Base-by-base conservation (phyloP, 2,797 vertebrate genomes). In the Trachurus trachurus region DNA sequence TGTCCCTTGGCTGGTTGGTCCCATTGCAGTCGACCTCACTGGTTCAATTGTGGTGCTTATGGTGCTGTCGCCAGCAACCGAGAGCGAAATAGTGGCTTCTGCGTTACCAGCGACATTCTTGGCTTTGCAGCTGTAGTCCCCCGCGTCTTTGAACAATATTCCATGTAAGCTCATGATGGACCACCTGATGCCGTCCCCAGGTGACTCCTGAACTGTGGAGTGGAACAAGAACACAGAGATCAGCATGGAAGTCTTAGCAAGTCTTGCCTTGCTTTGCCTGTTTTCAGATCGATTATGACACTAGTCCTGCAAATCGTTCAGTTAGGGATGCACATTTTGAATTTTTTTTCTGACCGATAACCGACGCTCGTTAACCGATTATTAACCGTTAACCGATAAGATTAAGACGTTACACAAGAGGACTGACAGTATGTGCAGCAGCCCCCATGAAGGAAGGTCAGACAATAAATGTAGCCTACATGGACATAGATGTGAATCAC, bases 91-190 rank as follows among this genome's bases (percentile, higher is more conserved):
- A 61, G 93, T 94, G 45, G 96, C 97, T 89, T 96, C 96, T 11
- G 96, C 94, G 8, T 85, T 91, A 15, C 98, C 98, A 0, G 97
- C 98, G 66, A 97, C 88, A 71, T 99, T 99, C 89, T 97, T 99
- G 40, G 97, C 98, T 83, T 95, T 98, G 87, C 98, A 99, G 37
- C 93, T 96, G 91, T 98, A 99, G 90, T 97, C 93, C 11, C 98
- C 98, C 1, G 97, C 96, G 0, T 99, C 98, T 85, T 95, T 96
- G 89, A 94, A 91, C 3, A 95, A 88, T 86, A 99, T 95, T 64
- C 95, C 96, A 12, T 96, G 95, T 89, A 99, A 80, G 84, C 98
- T 99, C 86, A 99, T 95, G 80, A 99, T 97, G 87, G 98, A 99
- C 98, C 98, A 99, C 60, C 94, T 94, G 74, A 97, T 91, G 39